Evolutionary conservation across 2,888 invertebrate species (phyloP).

Genomic region (Ferdinandea cuprea): DNA sequence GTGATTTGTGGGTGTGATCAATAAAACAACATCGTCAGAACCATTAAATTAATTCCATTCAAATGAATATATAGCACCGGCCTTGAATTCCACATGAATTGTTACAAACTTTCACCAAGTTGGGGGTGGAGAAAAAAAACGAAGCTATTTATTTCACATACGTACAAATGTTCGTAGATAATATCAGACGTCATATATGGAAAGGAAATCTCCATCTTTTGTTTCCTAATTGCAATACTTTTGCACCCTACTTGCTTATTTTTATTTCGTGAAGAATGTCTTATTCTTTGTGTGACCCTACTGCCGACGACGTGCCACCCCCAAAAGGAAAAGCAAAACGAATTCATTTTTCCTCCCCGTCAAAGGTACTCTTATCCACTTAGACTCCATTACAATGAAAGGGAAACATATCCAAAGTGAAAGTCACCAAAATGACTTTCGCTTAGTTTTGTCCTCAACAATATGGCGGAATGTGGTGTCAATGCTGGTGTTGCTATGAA

Average conservation of each 20-base stretch:
- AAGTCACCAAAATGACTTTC: slow-evolving; percentile 66
- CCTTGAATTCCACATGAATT: background rate
- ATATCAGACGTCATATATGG: too few relatives aligned
- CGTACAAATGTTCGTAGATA: background rate
- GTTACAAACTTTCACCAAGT: background rate
- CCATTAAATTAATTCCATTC: slow-evolving; percentile 7
- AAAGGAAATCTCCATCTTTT: background rate
- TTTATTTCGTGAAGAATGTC: slow-evolving; percentile 4
- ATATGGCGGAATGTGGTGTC: background rate
- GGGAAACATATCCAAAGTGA: slow-evolving; percentile 38
- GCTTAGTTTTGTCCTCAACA: slow-evolving; percentile 14
- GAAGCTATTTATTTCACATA: slow-evolving; percentile 19
- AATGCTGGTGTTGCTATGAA: background rate
- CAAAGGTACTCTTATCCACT: slow-evolving; percentile 41
- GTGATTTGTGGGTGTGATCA: slow-evolving; percentile 27
- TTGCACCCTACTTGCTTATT: slow-evolving; percentile 47
- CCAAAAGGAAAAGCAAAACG: slow-evolving; percentile 5
- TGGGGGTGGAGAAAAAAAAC: slow-evolving; percentile 21
- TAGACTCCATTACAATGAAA: slow-evolving; percentile 53
- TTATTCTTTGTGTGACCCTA: slow-evolving; percentile 14
- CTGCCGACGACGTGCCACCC: background rate
- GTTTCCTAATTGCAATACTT: slow-evolving; percentile 60
- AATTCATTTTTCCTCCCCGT: background rate
- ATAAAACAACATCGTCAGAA: background rate
- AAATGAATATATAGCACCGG: background rate